Conservation (phyloP, 2,113 vertebrate genomes). For the Ranitomeya variabilis region DNA sequence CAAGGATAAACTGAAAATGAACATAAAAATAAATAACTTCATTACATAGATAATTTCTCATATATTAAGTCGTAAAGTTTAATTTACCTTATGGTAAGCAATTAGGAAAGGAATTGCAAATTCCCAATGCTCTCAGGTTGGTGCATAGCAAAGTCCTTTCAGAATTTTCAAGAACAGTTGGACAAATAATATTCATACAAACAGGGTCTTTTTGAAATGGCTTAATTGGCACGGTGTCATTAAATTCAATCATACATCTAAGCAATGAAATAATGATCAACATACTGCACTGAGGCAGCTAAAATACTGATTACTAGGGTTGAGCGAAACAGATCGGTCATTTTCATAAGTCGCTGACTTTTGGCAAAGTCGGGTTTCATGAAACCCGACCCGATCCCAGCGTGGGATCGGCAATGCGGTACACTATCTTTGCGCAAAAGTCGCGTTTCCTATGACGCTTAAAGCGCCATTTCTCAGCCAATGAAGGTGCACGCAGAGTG, state of each 20-base stretch:
- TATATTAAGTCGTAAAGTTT: slow-evolving; percentile 41
- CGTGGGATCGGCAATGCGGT: too few relatives aligned
- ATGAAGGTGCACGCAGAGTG: too few relatives aligned
- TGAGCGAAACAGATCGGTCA: too few relatives aligned
- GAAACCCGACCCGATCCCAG: too few relatives aligned
- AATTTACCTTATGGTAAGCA: slow-evolving; percentile 42
- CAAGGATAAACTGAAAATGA: slow-evolving; percentile 32
- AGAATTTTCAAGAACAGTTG: slow-evolving; percentile 30
- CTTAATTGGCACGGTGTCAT: not conserved
- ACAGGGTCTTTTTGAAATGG: not conserved
- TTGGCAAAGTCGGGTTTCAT: too few relatives aligned
- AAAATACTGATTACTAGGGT: too few relatives aligned
- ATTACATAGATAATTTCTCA: slow-evolving; percentile 41
- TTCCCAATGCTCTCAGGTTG: not conserved
- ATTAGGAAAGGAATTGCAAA: slow-evolving; percentile 29
- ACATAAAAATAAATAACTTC: slow-evolving; percentile 45
- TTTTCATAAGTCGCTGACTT: too few relatives aligned
- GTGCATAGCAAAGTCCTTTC: not conserved
- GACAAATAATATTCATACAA: not conserved
- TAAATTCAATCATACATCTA: not conserved
- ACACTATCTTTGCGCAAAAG: too few relatives aligned
- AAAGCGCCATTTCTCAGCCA: too few relatives aligned
- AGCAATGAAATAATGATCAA: not conserved
- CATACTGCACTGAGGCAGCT: not conserved
- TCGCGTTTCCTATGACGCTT: too few relatives aligned